A percentile compares a stretch with the other conserved stretches of the same genome.
phyloP scores from a whole-genome alignment of 1,140 invertebrate species.

The Acyrthosiphon pisum region DNA sequence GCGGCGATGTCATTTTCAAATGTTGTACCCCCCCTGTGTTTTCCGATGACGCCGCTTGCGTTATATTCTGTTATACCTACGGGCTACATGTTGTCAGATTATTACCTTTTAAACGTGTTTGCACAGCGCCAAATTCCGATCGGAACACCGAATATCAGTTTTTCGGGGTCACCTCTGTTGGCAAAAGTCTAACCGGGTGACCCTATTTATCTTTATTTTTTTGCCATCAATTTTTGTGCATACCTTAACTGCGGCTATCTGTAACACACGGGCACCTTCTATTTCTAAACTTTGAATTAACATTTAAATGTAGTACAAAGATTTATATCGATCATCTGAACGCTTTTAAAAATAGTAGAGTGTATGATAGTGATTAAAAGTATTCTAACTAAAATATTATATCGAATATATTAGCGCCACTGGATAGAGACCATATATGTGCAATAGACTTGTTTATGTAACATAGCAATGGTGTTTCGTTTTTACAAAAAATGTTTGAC shows the following conservation, averaged over 20 bases:
- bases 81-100: background rate
- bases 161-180: background rate
- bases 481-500: background rate
- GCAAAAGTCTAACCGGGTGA: background rate
- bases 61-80: background rate
- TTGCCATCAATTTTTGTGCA: background rate
- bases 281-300: background rate
- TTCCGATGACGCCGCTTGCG: background rate
- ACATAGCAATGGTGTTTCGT: background rate
- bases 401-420: no score
- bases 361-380: no score
- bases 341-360: no score
- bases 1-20: background rate
- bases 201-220: background rate
- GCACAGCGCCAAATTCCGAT: background rate
- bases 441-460: background rate
- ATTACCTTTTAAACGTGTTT: background rate
- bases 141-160: background rate
- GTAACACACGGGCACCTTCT: background rate
- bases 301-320: no score
- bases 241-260: background rate
- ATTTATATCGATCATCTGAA: no score
- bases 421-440: no score
- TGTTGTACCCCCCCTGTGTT: background rate
- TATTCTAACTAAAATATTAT: no score